Percentiles rank a stretch among this genome's conserved stretches.
Conservation (phyloP, 2,888 invertebrate species). For the Xylota sylvarum region DNA sequence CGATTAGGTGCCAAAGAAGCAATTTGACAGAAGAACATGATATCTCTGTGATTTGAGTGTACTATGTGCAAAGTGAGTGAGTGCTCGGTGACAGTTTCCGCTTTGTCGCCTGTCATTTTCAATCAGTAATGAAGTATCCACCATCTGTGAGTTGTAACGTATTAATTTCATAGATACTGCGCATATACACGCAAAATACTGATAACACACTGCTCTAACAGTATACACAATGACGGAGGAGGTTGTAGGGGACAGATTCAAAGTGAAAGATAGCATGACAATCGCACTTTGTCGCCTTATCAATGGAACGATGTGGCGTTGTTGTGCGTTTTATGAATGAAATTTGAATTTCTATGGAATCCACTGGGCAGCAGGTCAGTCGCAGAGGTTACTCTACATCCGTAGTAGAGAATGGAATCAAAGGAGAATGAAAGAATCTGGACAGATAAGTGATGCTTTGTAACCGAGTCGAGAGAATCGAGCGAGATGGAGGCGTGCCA, state of each 20-base stretch:
- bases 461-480: neutral
- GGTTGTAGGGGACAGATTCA: constrained; percentile 15
- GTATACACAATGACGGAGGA: neutral
- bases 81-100: constrained; percentile 60
- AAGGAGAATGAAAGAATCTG: constrained; percentile 31
- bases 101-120: constrained; percentile 64
- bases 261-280: constrained; percentile 52
- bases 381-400: constrained; percentile 63
- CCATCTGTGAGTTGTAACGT: constrained; percentile 23
- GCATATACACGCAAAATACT: constrained; percentile 38
- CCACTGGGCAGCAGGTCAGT: constrained; percentile 40
- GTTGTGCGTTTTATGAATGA: constrained; percentile 69
- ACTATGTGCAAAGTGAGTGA: constrained; percentile 5
- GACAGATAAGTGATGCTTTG: constrained; percentile 24
- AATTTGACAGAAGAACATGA: constrained; percentile 45
- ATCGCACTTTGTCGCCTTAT: constrained; percentile 63
- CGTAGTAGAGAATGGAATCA: constrained; percentile 38
- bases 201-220: constrained; percentile 20
- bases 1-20: constrained; percentile 57
- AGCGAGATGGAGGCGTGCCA: constrained; percentile 29
- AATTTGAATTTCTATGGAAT: constrained; percentile 67
- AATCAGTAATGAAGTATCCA: constrained; percentile 36
- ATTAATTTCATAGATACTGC: constrained; percentile 55
- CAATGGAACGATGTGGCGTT: constrained; percentile 56
- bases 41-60: constrained; percentile 37